These are phyloP conservation scores for Euborellia annulipes DNA, from an alignment of 1,140 invertebrate genomes.

Conservation along the genomic window DNA sequence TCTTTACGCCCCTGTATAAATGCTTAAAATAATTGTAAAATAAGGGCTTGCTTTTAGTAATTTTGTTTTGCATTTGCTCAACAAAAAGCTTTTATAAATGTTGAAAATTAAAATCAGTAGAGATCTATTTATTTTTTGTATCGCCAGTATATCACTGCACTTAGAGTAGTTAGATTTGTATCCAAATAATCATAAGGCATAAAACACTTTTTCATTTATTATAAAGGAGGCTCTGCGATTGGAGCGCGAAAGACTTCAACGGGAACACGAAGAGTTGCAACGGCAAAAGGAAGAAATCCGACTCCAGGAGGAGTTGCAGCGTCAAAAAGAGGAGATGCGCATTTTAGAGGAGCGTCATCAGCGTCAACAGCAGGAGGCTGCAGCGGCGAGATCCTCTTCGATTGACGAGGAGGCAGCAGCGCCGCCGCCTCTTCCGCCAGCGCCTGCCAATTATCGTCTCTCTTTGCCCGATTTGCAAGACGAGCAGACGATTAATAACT, in stretches of 20 bases:
- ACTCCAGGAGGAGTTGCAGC: constrained; percentile 32
- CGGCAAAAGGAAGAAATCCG: constrained; percentile 51
- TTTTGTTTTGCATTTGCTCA: no score
- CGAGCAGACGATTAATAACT: constrained; percentile 12
- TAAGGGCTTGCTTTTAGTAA: no score
- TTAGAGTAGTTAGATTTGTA: no score
- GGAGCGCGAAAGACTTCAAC: constrained; percentile 53
- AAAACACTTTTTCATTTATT: no score
- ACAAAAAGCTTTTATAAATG: no score
- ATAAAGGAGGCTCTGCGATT: constrained; percentile 51
- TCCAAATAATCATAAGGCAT: no score
- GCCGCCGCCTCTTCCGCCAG: constrained; percentile 2
- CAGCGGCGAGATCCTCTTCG: no score
- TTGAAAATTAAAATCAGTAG: no score
- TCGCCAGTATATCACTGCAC: no score
- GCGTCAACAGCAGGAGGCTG: background rate
- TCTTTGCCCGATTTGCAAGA: constrained; percentile 16
- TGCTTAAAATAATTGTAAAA: no score
- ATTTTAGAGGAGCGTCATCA: constrained; percentile 14
- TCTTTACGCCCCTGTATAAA: no score
- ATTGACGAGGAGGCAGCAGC: constrained; percentile 23
- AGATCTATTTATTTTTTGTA: no score
- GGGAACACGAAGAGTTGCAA: constrained; percentile 61
- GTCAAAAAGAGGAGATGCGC: constrained; percentile 4
- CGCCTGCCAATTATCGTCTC: constrained; percentile 7